Evolutionary conservation across 2,888 invertebrate species (phyloP), one percentile per base, ranked within the genome.

Genomic region (Ectemnius continuus): DNA sequence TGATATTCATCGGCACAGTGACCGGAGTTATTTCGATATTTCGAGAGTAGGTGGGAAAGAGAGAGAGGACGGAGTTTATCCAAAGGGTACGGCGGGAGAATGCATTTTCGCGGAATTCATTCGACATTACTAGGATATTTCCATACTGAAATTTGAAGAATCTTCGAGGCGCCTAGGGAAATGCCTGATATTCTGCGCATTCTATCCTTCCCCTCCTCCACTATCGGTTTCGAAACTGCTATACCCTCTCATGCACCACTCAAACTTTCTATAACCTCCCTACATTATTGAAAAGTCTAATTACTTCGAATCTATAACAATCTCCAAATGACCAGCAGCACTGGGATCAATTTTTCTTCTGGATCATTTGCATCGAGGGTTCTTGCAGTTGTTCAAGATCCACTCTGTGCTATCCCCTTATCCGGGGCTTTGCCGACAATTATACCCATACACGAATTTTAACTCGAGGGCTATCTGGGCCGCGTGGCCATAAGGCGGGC

Each of bases 371-470:
- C 23, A 23, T 23, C 3, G 23, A 23, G 23, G 36, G 47, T 65
- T 58, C 59, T 18, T 26, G 16, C 18, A 65, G 52, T 61, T n/a
- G 13, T 47, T 45, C 65, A 47, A 11, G 14, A 16, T 28, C 52
- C 20, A 62, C 58, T 20, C 28, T 2, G 4, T 36, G 14, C 16
- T 67, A 68, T 73, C 73, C 56, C 61, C 71, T 78, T 71, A 76
- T 82, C 82, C 70, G 61, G 18, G 61, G 20, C 57, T 57, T 65
- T 69, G 52, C 58, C 62, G 67, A 76, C 78, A 81, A 84, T 84
- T 85, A 85, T 79, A 80, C 70, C 62, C 77, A 48, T 79, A 86
- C 82, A 84, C 81, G 83, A 83, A 84, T 83, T 86, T 84, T 79
- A 83, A 85, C 84, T 86, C 77, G 76, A 45, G 67, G 57, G 67